Conservation (phyloP, 2,797 vertebrate genomes). For the Amazonetta brasiliensis region DNA sequence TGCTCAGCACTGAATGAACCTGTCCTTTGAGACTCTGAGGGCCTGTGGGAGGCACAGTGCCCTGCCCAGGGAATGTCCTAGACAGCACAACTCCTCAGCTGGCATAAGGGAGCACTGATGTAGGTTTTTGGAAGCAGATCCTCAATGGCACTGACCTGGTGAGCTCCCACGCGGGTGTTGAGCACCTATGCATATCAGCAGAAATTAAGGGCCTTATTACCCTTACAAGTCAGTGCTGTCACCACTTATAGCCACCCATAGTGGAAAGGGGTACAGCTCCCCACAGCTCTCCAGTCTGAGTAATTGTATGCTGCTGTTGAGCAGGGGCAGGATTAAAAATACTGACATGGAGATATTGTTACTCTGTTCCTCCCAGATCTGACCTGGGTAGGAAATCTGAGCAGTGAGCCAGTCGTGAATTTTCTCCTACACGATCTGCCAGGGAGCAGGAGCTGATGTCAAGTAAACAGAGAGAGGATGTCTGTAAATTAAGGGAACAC, state of each 20-base stretch:
- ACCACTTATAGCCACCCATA: fast-evolving
- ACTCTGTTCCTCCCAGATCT: background rate
- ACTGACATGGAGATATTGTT: background rate
- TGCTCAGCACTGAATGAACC: background rate
- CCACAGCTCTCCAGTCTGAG: background rate
- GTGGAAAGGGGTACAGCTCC: background rate
- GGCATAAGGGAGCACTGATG: background rate
- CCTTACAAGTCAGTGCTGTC: fast-evolving
- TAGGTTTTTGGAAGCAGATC: background rate
- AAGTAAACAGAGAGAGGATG: constrained; percentile 18
- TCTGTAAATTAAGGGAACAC: constrained; percentile 48
- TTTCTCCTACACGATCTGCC: background rate
- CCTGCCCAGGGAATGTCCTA: background rate
- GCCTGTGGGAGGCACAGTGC: background rate
- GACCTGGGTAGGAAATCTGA: background rate
- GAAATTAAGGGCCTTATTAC: background rate
- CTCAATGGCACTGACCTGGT: background rate
- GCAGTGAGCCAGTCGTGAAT: background rate
- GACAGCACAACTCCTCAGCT: background rate
- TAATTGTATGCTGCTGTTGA: fast-evolving
- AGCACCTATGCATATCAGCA: background rate
- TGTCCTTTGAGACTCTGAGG: background rate
- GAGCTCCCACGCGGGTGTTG: background rate
- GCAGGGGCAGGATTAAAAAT: background rate
- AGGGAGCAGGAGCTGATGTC: constrained; percentile 34